Evolutionary conservation across 2,113 vertebrate species (phyloP).

Genomic region (Emydura subglobosa): DNA sequence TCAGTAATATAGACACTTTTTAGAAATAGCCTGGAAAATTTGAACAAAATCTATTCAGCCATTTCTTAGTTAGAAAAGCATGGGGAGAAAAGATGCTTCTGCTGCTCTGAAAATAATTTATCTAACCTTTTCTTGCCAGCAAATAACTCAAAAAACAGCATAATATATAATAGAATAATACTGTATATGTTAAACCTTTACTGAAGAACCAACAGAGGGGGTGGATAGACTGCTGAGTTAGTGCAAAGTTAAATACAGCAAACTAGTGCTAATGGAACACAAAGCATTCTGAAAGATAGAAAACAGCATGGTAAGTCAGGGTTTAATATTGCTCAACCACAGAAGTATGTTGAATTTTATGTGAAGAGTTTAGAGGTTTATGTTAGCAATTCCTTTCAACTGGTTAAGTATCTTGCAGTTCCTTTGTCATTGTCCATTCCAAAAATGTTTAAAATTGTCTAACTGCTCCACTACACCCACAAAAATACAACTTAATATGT

Average conservation of each 20-base stretch:
- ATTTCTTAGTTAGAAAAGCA: not conserved
- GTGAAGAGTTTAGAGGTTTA: not conserved
- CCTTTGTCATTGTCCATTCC: not conserved
- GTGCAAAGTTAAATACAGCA: constrained; percentile 17
- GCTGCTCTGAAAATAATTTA: constrained; percentile 32
- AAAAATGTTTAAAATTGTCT: not conserved
- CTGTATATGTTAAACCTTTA: constrained; percentile 9
- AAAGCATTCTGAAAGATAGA: constrained; percentile 22
- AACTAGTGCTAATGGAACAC: not conserved
- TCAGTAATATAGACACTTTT: not conserved
- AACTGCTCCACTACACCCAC: not conserved
- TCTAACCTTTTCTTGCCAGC: constrained; percentile 26
- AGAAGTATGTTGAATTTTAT: not conserved
- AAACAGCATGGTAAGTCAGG: not conserved
- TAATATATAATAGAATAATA: not conserved
- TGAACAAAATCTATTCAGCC: constrained; percentile 12
- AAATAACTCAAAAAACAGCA: constrained; percentile 20
- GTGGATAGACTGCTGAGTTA: constrained; percentile 39
- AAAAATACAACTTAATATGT: not conserved
- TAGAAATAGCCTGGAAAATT: constrained; percentile 27
- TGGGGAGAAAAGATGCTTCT: not conserved
- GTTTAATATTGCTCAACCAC: not conserved
- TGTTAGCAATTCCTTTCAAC: not conserved
- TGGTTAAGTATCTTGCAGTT: not conserved
- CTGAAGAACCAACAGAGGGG: constrained; percentile 22